These are phyloP conservation scores for Bos indicus DNA, from an alignment of 2,113 vertebrate species.

Conservation along the genomic window DNA sequence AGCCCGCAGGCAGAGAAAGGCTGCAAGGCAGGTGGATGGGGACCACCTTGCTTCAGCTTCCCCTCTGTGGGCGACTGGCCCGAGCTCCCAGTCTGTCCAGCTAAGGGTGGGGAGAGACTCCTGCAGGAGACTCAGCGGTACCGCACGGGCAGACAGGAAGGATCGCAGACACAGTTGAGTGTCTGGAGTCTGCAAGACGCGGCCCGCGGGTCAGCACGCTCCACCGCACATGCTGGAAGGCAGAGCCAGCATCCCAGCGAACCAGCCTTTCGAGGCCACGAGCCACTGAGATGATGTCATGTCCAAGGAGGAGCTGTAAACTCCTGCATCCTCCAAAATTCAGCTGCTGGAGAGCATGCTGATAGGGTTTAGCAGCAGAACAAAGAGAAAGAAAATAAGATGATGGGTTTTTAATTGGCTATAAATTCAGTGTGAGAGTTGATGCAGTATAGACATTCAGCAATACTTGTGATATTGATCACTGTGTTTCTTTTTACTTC, in stretches of 20 bases:
- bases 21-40: fast-evolving
- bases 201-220: background rate
- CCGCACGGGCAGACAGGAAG: background rate
- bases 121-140: fast-evolving
- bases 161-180: fast-evolving
- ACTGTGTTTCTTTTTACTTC: background rate
- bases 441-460: background rate
- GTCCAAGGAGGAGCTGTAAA: background rate
- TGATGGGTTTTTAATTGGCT: background rate
- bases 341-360: fast-evolving
- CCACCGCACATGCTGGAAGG: fast-evolving
- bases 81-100: fast-evolving
- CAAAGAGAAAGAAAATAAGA: background rate
- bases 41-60: background rate
- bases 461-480: background rate
- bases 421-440: background rate
- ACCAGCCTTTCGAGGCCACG: fast-evolving
- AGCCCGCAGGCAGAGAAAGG: fast-evolving
- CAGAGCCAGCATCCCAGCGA: background rate
- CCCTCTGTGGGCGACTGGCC: fast-evolving
- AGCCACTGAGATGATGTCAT: background rate
- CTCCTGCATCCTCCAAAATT: background rate
- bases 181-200: background rate
- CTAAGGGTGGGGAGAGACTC: background rate
- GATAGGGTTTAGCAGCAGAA: background rate